Evolutionary conservation across 1,140 invertebrate species (phyloP).

Genomic region (Conus ventricosus): DNA sequence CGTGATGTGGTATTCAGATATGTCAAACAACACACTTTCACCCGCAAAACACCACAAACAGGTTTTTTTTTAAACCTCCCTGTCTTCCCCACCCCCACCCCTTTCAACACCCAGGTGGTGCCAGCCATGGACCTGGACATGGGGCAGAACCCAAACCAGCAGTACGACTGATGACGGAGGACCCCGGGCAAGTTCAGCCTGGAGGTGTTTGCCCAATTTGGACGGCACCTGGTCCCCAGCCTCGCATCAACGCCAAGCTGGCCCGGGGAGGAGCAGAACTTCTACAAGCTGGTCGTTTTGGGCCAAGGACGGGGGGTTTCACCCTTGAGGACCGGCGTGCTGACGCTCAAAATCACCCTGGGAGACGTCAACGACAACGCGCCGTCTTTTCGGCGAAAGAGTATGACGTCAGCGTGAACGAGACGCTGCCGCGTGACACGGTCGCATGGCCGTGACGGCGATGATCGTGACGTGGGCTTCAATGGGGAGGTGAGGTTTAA

Average conservation of each 20-base stretch:
- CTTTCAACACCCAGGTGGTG: conserved; percentile 80
- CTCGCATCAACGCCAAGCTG: conserved; percentile 77
- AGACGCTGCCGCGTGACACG: conserved; percentile 54
- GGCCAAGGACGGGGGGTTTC: conserved; percentile 94
- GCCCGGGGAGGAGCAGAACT: conserved; percentile 87
- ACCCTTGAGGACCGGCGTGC: conserved; percentile 90
- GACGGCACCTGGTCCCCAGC: conserved; percentile 44
- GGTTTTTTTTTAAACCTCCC: conserved; percentile 55
- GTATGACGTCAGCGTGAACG: conserved; percentile 84
- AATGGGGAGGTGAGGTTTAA: conserved; percentile 81
- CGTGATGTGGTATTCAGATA: too few species aligned
- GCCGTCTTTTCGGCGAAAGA: conserved; percentile 86
- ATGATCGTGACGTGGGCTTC: conserved; percentile 90
- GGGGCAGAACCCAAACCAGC: conserved; percentile 77
- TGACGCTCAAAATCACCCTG: conserved; percentile 83
- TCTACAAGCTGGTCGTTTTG: conserved; percentile 88
- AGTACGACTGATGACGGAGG: conserved; percentile 47
- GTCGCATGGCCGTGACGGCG: conserved; percentile 81
- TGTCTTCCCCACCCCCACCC: too few species aligned
- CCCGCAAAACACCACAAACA: conserved; percentile 81
- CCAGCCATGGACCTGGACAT: conserved; percentile 58
- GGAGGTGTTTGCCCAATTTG: conserved; percentile 34
- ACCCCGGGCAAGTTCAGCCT: conserved; percentile 25
- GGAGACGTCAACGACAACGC: conserved; percentile 93
- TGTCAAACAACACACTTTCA: conserved; percentile 37